Evolutionary conservation across 2,797 vertebrate species (phyloP).

Genomic region (Poecilia wingei): DNA sequence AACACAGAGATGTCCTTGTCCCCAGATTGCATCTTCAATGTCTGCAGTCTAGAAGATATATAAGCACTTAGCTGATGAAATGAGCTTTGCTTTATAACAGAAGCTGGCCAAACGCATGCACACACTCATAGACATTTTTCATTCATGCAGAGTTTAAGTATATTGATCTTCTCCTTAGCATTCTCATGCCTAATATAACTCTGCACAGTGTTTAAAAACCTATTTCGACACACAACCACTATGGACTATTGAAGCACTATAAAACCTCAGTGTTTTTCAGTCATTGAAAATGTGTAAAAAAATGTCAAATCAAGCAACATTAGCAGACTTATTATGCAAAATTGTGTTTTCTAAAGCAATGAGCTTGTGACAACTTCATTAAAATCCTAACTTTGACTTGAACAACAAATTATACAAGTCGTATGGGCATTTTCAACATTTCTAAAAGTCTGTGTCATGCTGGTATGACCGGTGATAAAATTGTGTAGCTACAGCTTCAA

Average conservation of each 20-base stretch:
- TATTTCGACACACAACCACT: background rate
- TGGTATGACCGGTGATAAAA: background rate
- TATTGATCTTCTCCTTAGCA: background rate
- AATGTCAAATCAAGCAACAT: background rate
- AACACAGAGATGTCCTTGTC: slow-evolving; percentile 55
- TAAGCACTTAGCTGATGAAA: slow-evolving; percentile 77
- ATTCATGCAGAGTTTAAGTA: slow-evolving; percentile 3
- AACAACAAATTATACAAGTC: background rate
- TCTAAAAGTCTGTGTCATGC: background rate
- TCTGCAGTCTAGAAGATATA: slow-evolving; percentile 58
- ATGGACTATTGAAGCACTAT: background rate
- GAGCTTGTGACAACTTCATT: background rate
- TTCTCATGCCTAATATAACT: background rate
- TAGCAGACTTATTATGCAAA: background rate
- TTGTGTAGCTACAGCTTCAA: background rate
- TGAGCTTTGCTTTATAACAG: slow-evolving; percentile 30
- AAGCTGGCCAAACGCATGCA: background rate
- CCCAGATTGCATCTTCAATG: slow-evolving; percentile 33
- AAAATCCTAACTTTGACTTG: background rate
- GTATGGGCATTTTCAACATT: background rate
- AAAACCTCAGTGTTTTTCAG: background rate
- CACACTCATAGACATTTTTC: background rate
- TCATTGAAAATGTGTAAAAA: background rate
- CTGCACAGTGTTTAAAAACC: background rate
- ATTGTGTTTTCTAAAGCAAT: background rate